Evolutionary conservation across 2,888 invertebrate species (phyloP), one percentile per base, ranked within the genome.

Genomic region (Melanostoma scalare): DNA sequence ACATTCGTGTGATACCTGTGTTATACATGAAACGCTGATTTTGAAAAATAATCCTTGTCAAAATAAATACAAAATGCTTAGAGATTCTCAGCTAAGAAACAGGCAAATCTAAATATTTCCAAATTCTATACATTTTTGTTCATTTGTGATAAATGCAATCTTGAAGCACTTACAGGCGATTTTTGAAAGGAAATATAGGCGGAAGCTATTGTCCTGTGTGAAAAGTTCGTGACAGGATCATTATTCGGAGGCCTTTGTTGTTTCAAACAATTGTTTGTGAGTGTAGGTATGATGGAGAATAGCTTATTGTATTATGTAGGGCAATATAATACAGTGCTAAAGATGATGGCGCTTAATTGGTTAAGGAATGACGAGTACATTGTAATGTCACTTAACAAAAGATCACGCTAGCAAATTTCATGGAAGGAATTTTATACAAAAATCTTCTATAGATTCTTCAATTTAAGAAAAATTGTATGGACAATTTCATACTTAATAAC

Each of bases 21-120:
- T 38, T 33, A 42, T 20, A 20, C 20, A 20, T 6, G 31, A 58
- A 55, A 52, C 35, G 65, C 77, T 79, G 82, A 78, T 74, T 75
- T 71, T 87, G 87, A 87, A 87, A 87, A 86, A 86, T 86, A 81
- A 77, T 86, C 73, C 87, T 87, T 89, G 89, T 90, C 89, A 90
- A 89, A 89, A 90, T 88, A 89, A 86, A 87, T 87, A 90, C 90
- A 89, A 90, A 74, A 52, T 58, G 60, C 40, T 31, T 56, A 30
- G 31, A 36, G n/a, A 42, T 61, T 30, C 20, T 33, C 6, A 38
- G 3, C 36, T 20, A 6, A 60, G 10, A 30, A 20, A 48, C 10
- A 30, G 44, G 36, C 10, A 53, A 76, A 69, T 69, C 69, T 77
- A 33, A 68, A 68, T 73, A 77, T 73, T 77, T 73, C 77, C 33